These are phyloP conservation scores for Elysia crispata DNA, from an alignment of 2,888 invertebrate species.

Conservation along the genomic window DNA sequence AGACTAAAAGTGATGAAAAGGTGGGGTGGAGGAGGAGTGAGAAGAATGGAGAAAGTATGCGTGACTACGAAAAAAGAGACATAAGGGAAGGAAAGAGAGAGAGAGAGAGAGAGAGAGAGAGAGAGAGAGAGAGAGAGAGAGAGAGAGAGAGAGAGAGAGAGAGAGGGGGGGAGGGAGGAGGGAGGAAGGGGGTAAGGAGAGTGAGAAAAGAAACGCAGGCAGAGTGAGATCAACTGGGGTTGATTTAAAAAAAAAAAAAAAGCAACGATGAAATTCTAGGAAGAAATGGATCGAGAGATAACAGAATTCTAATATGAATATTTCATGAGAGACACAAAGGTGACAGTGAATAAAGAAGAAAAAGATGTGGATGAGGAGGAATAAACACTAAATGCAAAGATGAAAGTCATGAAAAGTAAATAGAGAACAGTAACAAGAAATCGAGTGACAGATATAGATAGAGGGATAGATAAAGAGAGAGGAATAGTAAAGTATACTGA, in stretches of 20 bases:
- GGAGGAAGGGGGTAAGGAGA: not conserved
- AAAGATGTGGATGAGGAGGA: not conserved
- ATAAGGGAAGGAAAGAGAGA: conserved; percentile 6
- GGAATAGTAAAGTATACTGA: not conserved
- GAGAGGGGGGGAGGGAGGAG: conserved; percentile 7
- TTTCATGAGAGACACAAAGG: not conserved
- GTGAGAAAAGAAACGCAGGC: not conserved
- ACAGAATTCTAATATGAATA: not conserved
- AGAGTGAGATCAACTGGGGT: too few relatives aligned
- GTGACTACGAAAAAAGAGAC: not conserved
- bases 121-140: conserved; percentile 25
- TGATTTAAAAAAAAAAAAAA: not conserved
- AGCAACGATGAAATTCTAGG: not conserved
- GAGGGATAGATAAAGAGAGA: not conserved
- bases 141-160: conserved; percentile 18
- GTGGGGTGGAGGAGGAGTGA: not conserved
- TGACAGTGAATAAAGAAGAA: not conserved
- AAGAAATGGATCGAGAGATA: not conserved
- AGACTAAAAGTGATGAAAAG: too few relatives aligned
- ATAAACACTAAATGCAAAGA: too few relatives aligned
- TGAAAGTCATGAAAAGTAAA: not conserved
- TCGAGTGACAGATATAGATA: not conserved
- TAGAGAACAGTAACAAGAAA: not conserved
- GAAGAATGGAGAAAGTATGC: not conserved
- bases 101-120: conserved; percentile 9